Conservation (phyloP, 2,888 invertebrate genomes). For the Odontothrips loti region DNA sequence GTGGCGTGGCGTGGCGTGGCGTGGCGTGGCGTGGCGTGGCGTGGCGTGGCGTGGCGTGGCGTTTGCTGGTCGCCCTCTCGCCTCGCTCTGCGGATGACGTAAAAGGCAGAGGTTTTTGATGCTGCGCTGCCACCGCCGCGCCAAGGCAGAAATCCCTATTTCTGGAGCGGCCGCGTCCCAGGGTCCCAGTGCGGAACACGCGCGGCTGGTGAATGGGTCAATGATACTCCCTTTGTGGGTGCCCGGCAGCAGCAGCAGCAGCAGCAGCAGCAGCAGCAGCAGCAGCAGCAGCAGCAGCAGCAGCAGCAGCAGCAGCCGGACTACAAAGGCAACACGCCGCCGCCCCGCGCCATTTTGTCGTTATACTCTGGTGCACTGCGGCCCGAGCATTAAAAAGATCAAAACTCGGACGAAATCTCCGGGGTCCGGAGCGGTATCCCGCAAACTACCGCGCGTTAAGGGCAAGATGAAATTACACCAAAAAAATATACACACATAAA, state of each 20-base stretch:
- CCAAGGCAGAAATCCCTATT: too few relatives aligned
- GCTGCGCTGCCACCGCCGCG: too few relatives aligned
- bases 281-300: not conserved
- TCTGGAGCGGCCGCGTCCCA: not conserved
- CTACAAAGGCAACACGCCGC: not conserved
- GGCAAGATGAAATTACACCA: not conserved
- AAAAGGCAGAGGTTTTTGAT: too few relatives aligned
- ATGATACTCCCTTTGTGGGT: constrained; percentile 14
- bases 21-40: not conserved
- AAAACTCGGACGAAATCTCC: too few relatives aligned
- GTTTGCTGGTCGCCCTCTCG: not conserved
- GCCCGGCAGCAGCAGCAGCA: not conserved
- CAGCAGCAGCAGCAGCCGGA: not conserved
- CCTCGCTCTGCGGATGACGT: too few relatives aligned
- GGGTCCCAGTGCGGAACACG: constrained; percentile 11
- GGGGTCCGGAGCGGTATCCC: too few relatives aligned
- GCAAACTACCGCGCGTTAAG: too few relatives aligned
- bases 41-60: not conserved
- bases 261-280: not conserved
- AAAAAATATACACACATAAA: not conserved
- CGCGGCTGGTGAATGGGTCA: not conserved
- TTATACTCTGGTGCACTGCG: too few relatives aligned
- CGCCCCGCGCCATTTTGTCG: too few relatives aligned
- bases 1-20: not conserved
- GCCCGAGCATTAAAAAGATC: too few relatives aligned